These are phyloP conservation scores for Copidosoma aretas DNA, from an alignment of 2,888 invertebrate species.

Conservation along the genomic window DNA sequence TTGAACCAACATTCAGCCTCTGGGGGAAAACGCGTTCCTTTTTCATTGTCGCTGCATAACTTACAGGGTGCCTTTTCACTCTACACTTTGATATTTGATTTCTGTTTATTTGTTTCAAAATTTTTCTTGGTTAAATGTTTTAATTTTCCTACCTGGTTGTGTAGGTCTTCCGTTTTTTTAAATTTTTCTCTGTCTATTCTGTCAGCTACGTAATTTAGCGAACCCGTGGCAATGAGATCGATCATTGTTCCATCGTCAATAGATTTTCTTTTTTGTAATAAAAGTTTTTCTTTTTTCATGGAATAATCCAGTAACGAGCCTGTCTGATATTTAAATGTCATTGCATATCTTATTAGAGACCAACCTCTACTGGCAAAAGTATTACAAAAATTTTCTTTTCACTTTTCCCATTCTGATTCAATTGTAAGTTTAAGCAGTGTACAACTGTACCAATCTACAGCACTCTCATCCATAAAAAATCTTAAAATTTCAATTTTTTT, in stretches of 20 bases:
- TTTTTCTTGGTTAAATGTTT: conserved; percentile 39
- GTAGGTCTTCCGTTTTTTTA: conserved; percentile 31
- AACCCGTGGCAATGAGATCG: conserved; percentile 36
- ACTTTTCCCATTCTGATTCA: conserved; percentile 30
- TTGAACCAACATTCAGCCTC: conserved; percentile 44
- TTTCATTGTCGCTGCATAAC: conserved; percentile 36
- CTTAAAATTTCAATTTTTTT: conserved; percentile 35
- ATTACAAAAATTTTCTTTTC: conserved; percentile 36
- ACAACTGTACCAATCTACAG: conserved; percentile 40
- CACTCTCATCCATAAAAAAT: conserved; percentile 30
- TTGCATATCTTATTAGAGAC: conserved; percentile 37
- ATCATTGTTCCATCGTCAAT: conserved; percentile 38
- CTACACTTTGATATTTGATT: not conserved
- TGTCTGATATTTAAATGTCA: conserved; percentile 30
- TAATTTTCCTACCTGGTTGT: conserved; percentile 46
- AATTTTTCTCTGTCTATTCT: conserved; percentile 42
- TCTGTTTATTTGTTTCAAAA: conserved; percentile 48
- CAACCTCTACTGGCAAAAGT: conserved; percentile 41
- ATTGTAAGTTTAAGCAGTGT: conserved; percentile 34
- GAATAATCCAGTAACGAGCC: conserved; percentile 45
- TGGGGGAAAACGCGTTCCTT: conserved; percentile 39
- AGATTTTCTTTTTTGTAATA: conserved; percentile 39
- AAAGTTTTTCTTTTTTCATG: conserved; percentile 41
- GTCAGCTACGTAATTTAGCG: conserved; percentile 41
- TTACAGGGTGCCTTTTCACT: conserved; percentile 35